phyloP scores from a whole-genome alignment of 2,797 vertebrate species.

The Pseudocheirus occidentalis region DNA sequence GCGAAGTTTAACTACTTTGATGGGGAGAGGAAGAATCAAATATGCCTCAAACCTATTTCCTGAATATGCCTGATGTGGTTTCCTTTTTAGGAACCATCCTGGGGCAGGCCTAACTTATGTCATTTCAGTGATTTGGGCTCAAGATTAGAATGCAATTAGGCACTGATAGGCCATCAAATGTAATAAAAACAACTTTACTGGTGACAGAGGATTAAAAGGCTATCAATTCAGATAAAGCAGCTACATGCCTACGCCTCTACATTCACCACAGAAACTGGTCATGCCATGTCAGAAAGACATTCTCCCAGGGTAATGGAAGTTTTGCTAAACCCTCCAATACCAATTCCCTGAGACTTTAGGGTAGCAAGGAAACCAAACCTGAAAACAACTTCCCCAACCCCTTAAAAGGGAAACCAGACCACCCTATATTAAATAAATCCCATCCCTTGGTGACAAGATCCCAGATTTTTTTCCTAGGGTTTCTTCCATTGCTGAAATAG shows the following conservation, averaged over 20 bases:
- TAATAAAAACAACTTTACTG: neutral
- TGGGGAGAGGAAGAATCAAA: neutral
- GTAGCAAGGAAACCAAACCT: too few relatives aligned
- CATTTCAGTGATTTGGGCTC: neutral
- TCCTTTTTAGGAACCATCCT: neutral
- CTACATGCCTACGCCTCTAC: neutral
- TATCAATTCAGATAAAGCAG: neutral
- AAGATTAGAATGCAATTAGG: neutral
- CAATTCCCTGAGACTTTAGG: too few relatives aligned
- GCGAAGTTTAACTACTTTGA: neutral
- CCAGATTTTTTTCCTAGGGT: too few relatives aligned
- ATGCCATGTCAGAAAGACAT: neutral
- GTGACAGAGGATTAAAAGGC: neutral
- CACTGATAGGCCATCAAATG: neutral
- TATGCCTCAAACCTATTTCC: neutral
- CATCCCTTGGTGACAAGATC: too few relatives aligned
- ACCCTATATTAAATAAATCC: too few relatives aligned
- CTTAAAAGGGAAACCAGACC: too few relatives aligned
- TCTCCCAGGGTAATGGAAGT: too few relatives aligned
- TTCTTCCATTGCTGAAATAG: too few relatives aligned
- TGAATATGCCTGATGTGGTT: neutral
- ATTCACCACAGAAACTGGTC: neutral
- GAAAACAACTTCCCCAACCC: too few relatives aligned
- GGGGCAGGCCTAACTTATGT: neutral
- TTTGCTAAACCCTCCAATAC: too few relatives aligned